phyloP scores from a whole-genome alignment of 1,140 invertebrate genomes.

The Anadara kagoshimensis region DNA sequence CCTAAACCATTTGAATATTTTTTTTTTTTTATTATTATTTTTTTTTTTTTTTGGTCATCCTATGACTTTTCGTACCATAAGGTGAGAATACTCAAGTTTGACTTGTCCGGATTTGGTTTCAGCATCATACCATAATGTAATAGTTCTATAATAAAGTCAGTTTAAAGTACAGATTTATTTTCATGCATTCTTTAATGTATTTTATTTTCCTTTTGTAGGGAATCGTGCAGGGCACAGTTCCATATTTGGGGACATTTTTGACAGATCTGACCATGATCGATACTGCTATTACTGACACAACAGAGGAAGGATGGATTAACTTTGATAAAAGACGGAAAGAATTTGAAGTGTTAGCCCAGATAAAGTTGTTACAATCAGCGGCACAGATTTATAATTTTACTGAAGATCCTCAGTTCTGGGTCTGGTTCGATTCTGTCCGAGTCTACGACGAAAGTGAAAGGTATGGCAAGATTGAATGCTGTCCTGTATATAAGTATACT shows the following conservation, averaged over 20 bases:
- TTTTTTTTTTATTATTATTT: no score
- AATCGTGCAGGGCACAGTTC: constrained; percentile 91
- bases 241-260: constrained; percentile 97
- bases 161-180: no score
- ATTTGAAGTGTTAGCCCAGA: constrained; percentile 98
- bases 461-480: constrained; percentile 73
- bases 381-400: constrained; percentile 95
- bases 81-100: no score
- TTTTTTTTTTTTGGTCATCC: no score
- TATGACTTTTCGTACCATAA: no score
- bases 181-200: no score
- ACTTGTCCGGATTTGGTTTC: no score
- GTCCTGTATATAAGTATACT: no score
- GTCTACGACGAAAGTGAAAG: constrained; percentile 93
- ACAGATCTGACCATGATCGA: constrained; percentile 99
- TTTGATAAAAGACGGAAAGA: constrained; percentile 99
- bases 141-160: no score
- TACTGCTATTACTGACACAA: constrained; percentile 91
- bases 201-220: constrained; percentile 58
- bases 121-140: no score
- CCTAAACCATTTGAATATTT: no score
- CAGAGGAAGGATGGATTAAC: constrained; percentile 88
- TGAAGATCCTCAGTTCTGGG: constrained; percentile 88
- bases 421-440: constrained; percentile 93
- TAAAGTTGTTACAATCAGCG: constrained; percentile 93